Base-by-base conservation (phyloP, 2,113 vertebrate species). In the Colinus virginianus region DNA sequence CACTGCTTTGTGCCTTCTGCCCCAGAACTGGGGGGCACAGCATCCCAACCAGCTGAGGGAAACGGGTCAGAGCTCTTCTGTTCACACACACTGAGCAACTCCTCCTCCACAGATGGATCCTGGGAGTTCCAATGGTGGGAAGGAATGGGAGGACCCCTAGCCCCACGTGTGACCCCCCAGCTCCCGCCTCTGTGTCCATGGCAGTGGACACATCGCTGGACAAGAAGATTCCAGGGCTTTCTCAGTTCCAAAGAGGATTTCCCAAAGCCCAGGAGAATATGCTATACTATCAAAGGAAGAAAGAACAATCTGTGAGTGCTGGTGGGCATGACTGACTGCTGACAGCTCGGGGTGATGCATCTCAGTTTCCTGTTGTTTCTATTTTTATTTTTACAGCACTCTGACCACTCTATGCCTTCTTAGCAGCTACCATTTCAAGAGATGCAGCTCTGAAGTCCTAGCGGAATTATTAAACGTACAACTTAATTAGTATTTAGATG, bases 331-430 rank as follows among this genome's bases (percentile, higher is more conserved):
- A 21, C 6, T 17, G 46, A 13, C 20, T 26, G 11, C 1, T 30
- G 25, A 6, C 53, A 14, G 7, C 40, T 10, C 40, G 48, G 68
- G 49, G 56, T 42, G 40, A 23, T 8, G 59, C 0, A 46, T 46
- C 20, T 4, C 28, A 11, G 12, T 26, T 56, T 59, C 69, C 40
- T 34, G 7, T 20, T 40, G 22, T 17, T n/a, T 43, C 40, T 71
- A 15, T 23, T 32, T 3, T 0, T 59, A 72, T 18, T 4, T 0
- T 61, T 55, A 7, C 30, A 49, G 46, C 46, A 7, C 40, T 28
- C 64, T 40, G 59, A 38, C n/a, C 26, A 14, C 18, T 28, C 18
- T 28, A 4, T 1, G 0, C 4, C 53, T 51, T n/a, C 74, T 20
- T 17, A 34, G 25, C 23, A 74, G 48, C 7, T n/a, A 8, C 81